A percentile compares a stretch with the other conserved stretches of the same genome.
Conservation (phyloP, 37 sponge, comb jelly and placozoan genomes). For the Chondrilla cf. caribensis region DNA sequence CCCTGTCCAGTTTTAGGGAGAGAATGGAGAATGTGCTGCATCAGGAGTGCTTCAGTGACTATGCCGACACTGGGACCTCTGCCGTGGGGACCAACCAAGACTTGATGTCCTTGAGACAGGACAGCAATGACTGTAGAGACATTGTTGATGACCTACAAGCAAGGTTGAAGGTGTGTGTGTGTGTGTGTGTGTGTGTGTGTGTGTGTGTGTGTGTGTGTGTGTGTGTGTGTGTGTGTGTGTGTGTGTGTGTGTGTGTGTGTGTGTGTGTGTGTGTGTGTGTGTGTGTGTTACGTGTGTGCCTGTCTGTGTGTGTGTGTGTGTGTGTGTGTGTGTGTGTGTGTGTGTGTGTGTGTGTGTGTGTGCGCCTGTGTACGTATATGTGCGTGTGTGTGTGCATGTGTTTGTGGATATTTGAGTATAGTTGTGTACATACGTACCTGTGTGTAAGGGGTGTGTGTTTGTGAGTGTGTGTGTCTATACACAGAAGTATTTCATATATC, state of each 20-base stretch:
- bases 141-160: not conserved
- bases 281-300: too few relatives aligned
- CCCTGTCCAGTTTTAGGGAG: not conserved
- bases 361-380: not conserved
- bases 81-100: not conserved
- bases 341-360: too few relatives aligned
- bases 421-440: too few relatives aligned
- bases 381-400: not conserved
- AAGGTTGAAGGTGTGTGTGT: constrained; percentile 13
- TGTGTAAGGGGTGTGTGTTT: too few relatives aligned
- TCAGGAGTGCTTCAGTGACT: not conserved
- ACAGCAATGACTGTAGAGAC: not conserved
- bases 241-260: constrained; percentile 13
- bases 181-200: too few relatives aligned
- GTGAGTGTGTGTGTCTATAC: too few relatives aligned
- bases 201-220: constrained; percentile 11
- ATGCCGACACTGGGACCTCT: not conserved
- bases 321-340: too few relatives aligned
- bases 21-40: not conserved
- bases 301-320: too few relatives aligned
- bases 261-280: constrained; percentile 2
- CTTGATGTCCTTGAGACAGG: not conserved
- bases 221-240: constrained; percentile 13
- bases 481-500: too few relatives aligned
- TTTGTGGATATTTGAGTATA: too few relatives aligned